phyloP scores from a whole-genome alignment of 2,888 invertebrate genomes.

The Sepioteuthis lessoniana region DNA sequence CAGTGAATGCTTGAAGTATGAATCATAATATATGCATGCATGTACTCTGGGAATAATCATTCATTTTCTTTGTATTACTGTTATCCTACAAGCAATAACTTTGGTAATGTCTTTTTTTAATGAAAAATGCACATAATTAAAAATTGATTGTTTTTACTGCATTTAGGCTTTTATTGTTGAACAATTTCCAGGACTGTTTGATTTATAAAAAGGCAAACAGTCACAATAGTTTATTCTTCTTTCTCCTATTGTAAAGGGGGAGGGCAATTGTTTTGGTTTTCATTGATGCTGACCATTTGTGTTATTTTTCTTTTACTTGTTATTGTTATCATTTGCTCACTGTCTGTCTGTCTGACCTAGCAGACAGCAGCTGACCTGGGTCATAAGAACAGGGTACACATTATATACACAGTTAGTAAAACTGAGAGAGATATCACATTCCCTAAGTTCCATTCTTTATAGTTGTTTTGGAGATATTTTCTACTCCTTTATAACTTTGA shows the following conservation, averaged over 20 bases:
- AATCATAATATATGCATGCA: neutral
- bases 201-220: neutral
- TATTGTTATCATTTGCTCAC: neutral
- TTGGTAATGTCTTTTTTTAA: neutral
- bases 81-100: neutral
- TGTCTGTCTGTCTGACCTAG: neutral
- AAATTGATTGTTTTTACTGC: neutral
- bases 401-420: too few relatives aligned
- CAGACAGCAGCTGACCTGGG: conserved; percentile 18
- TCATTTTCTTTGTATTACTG: neutral
- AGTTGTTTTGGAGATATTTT: neutral
- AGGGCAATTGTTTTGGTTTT: conserved; percentile 17
- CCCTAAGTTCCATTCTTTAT: neutral
- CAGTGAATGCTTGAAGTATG: neutral
- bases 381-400: neutral
- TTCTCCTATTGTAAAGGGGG: neutral
- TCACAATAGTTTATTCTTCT: neutral
- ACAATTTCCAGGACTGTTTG: neutral
- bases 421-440: neutral
- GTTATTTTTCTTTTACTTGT: neutral
- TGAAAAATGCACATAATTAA: neutral
- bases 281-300: conserved; percentile 15
- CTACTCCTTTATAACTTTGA: neutral
- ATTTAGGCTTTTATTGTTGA: neutral
- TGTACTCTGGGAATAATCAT: neutral